Percentiles rank a stretch among this genome's conserved stretches.
These are phyloP conservation scores for Elysia crispata DNA, from an alignment of 2,888 invertebrate genomes.

Conservation along the genomic window DNA sequence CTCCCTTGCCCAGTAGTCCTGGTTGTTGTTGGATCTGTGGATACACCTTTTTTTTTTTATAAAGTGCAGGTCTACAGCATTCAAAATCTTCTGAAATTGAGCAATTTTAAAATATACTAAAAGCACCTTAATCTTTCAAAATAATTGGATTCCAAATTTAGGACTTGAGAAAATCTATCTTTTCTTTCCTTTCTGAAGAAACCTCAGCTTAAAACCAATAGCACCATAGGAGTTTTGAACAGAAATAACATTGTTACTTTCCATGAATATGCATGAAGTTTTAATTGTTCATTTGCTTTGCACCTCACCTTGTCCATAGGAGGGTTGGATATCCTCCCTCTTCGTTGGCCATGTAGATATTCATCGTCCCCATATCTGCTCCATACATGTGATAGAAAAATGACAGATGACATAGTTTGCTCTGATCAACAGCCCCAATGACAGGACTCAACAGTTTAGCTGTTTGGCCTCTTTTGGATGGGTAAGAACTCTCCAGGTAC, in stretches of 20 bases:
- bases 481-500: conserved; percentile 70
- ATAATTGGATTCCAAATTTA: no score
- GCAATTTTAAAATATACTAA: no score
- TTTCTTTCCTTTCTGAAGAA: no score
- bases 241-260: no score
- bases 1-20: conserved; percentile 68
- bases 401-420: conserved; percentile 63
- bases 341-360: conserved; percentile 63
- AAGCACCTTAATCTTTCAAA: no score
- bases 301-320: conserved; percentile 39
- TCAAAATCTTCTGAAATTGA: no score
- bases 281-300: not conserved
- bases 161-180: no score
- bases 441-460: conserved; percentile 73
- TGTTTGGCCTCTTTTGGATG: conserved; percentile 63
- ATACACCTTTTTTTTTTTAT: no score
- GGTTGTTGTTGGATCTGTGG: not conserved
- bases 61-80: no score
- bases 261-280: no score
- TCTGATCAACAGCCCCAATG: conserved; percentile 52
- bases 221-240: no score
- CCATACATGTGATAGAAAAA: conserved; percentile 74
- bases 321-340: conserved; percentile 52
- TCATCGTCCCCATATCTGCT: conserved; percentile 63
- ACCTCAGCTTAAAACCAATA: no score